Evolutionary conservation across 2,797 vertebrate genomes (phyloP).

Genomic region (Microctenopoma steveboyesi): DNA sequence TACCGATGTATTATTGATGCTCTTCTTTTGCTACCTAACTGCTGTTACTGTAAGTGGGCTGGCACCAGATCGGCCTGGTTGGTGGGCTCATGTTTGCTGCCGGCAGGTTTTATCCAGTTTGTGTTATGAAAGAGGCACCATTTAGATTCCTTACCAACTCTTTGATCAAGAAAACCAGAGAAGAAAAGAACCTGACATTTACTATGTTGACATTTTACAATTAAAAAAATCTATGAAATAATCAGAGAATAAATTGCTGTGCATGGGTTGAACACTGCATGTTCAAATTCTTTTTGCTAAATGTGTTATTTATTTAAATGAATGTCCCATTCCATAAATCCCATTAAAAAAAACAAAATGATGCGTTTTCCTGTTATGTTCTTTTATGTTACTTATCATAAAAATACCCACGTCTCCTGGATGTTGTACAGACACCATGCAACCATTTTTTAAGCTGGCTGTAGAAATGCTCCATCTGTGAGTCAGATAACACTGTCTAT

Average conservation of each 20-base stretch:
- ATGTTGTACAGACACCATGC: no score
- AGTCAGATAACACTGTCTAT: background rate
- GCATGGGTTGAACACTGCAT: background rate
- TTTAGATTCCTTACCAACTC: background rate
- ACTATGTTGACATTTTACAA: background rate
- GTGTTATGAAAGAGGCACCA: background rate
- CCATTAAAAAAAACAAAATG: no score
- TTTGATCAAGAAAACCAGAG: background rate
- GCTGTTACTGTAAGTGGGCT: conserved; percentile 72
- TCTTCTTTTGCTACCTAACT: conserved; percentile 75
- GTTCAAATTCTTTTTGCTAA: background rate
- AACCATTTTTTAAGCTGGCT: background rate
- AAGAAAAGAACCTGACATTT: background rate
- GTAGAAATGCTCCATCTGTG: conserved; percentile 1
- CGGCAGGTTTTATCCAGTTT: conserved; percentile 5
- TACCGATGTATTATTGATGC: conserved; percentile 86
- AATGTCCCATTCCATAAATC: no score
- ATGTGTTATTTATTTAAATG: no score
- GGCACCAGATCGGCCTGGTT: conserved; percentile 21
- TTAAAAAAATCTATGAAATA: no score
- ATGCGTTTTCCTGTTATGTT: no score
- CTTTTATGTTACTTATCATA: no score
- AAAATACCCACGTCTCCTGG: no score
- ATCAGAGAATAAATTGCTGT: no score
- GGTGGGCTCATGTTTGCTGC: conserved; percentile 34